These are phyloP conservation scores for Drosophila ambigua DNA, from an alignment of 1,140 invertebrate species.

Conservation along the genomic window DNA sequence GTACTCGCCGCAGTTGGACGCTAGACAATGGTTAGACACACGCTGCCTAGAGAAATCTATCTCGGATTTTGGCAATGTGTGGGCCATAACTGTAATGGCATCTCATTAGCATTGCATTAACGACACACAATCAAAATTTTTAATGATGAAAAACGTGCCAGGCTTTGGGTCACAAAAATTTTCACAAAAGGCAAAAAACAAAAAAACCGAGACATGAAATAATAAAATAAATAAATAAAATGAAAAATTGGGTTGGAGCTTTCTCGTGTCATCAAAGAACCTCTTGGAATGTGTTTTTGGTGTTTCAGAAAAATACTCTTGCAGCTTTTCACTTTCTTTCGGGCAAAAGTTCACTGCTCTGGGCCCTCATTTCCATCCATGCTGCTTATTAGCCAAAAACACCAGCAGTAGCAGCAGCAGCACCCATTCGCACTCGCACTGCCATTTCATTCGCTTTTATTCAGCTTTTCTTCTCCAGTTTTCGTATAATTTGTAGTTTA, in stretches of 20 bases:
- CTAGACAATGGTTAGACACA: conserved; percentile 29
- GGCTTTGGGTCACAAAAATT: conserved; percentile 42
- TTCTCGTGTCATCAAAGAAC: conserved; percentile 42
- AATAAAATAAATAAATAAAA: conserved; percentile 15
- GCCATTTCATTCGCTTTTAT: conserved; percentile 31
- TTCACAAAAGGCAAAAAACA: conserved; percentile 10
- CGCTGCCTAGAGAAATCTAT: conserved; percentile 38
- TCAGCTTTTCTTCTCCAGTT: conserved; percentile 26
- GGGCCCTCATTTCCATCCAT: conserved; percentile 5
- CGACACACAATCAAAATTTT: conserved; percentile 70
- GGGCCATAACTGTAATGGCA: conserved; percentile 62
- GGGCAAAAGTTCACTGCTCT: conserved; percentile 69
- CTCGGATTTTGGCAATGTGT: conserved; percentile 69
- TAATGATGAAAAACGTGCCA: conserved; percentile 74
- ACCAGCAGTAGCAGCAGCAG: not conserved
- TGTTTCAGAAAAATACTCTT: conserved; percentile 13
- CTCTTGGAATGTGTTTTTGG: conserved; percentile 1
- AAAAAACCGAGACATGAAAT: conserved; percentile 1
- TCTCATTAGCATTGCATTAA: conserved; percentile 68
- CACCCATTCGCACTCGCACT: conserved; percentile 48
- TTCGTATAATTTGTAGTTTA: conserved; percentile 67
- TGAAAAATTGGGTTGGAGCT: conserved; percentile 25
- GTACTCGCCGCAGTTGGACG: not conserved
- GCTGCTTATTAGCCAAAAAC: conserved; percentile 57
- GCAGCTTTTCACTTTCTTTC: conserved; percentile 67